phyloP scores from a whole-genome alignment of 1,140 invertebrate species.

The Caenorhabditis elegans region WBcel235 BX284604.4:9541001-9541500 shows the following conservation, averaged over 20 bases:
- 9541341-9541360: constrained; percentile 63
- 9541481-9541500: too few relatives aligned
- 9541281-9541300: neutral
- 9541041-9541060: constrained; percentile 41
- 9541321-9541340: constrained; percentile 64
- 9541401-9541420: constrained; percentile 58
- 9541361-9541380: constrained; percentile 50
- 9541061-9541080: constrained; percentile 59
- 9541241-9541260: constrained; percentile 51
- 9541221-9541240: constrained; percentile 51
- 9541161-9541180: constrained; percentile 65
- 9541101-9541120: constrained; percentile 50
- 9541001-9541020: too few relatives aligned
- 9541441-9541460: constrained; percentile 28
- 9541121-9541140: constrained; percentile 55
- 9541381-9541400: constrained; percentile 60
- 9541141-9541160: constrained; percentile 54
- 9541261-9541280: constrained; percentile 55
- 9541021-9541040: neutral
- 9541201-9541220: constrained; percentile 47
- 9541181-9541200: constrained; percentile 57
- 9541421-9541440: constrained; percentile 64
- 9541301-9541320: neutral
- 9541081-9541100: constrained; percentile 57
- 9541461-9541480: neutral